Percentiles rank a stretch among this genome's conserved stretches.
phyloP scores from a whole-genome alignment of 2,888 invertebrate species.

The Zygogramma bicolorata region DNA sequence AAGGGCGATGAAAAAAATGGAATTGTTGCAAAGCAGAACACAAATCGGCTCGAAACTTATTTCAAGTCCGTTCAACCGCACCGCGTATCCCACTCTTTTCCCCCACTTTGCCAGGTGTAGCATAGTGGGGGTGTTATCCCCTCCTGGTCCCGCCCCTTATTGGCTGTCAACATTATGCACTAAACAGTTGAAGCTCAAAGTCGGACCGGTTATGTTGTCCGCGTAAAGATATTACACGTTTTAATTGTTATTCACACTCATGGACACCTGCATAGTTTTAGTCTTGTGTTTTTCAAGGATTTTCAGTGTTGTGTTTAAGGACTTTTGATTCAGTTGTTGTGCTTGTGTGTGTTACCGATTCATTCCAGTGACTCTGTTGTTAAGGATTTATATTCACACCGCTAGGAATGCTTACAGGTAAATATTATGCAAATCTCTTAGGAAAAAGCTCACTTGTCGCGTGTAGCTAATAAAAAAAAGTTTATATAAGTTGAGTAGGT shows the following conservation, averaged over 20 bases:
- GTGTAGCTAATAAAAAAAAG: not conserved
- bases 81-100: constrained; percentile 56
- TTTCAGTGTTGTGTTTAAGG: constrained; percentile 57
- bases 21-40: constrained; percentile 60
- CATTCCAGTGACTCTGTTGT: constrained; percentile 60
- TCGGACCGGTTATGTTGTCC: constrained; percentile 66
- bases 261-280: constrained; percentile 49
- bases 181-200: constrained; percentile 67
- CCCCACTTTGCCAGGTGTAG: constrained; percentile 57
- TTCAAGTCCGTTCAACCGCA: constrained; percentile 66
- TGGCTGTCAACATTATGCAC: constrained; percentile 67
- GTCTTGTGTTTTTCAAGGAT: constrained; percentile 47
- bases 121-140: constrained; percentile 64
- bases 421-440: constrained; percentile 36
- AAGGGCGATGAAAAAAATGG: constrained; percentile 44
- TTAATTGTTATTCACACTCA: constrained; percentile 50
- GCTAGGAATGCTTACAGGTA: constrained; percentile 64
- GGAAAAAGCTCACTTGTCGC: constrained; percentile 2
- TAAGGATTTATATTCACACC: constrained; percentile 56
- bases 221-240: constrained; percentile 64
- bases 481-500: not conserved
- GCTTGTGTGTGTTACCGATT: constrained; percentile 55
- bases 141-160: constrained; percentile 66
- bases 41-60: constrained; percentile 63
- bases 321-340: constrained; percentile 54